Conservation (phyloP, 2,797 vertebrate species). For the Oreochromis mossambicus region DNA sequence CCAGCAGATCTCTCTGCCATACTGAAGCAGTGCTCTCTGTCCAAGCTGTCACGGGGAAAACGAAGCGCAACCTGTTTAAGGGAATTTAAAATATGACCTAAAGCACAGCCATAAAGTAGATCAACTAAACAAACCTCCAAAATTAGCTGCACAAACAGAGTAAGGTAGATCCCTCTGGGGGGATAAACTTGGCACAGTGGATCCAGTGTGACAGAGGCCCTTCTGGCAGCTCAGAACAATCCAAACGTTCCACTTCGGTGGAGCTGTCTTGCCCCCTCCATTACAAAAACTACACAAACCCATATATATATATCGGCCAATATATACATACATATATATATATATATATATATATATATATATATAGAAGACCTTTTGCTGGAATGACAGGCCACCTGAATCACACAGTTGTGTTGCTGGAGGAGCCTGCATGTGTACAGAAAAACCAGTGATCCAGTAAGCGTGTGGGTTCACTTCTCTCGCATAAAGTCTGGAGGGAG, state of each 20-base stretch:
- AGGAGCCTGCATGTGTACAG: conserved; percentile 68
- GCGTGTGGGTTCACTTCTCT: conserved; percentile 72
- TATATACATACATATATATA: not conserved
- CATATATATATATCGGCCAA: not conserved
- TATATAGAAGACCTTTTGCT: conserved; percentile 57
- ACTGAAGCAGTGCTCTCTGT: not conserved
- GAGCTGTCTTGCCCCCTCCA: conserved; percentile 62
- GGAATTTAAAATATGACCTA: conserved; percentile 51
- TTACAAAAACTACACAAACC: not conserved
- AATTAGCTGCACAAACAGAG: conserved; percentile 72
- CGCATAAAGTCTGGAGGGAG: conserved; percentile 67
- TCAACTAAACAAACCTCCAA: conserved; percentile 55
- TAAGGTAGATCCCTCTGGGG: conserved; percentile 62
- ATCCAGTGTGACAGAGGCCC: conserved; percentile 61
- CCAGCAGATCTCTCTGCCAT: not conserved
- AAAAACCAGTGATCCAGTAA: conserved; percentile 72
- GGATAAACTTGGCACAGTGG: conserved; percentile 57
- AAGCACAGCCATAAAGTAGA: conserved; percentile 53
- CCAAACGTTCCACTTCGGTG: conserved; percentile 68
- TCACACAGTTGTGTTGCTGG: conserved; percentile 68
- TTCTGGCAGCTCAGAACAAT: conserved; percentile 64
- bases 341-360: not conserved
- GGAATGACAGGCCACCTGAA: conserved; percentile 71
- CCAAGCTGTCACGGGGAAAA: conserved; percentile 7
- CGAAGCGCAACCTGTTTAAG: conserved; percentile 23